Conservation (phyloP, 2,797 vertebrate species). For the Lagocephalus sceleratus region DNA sequence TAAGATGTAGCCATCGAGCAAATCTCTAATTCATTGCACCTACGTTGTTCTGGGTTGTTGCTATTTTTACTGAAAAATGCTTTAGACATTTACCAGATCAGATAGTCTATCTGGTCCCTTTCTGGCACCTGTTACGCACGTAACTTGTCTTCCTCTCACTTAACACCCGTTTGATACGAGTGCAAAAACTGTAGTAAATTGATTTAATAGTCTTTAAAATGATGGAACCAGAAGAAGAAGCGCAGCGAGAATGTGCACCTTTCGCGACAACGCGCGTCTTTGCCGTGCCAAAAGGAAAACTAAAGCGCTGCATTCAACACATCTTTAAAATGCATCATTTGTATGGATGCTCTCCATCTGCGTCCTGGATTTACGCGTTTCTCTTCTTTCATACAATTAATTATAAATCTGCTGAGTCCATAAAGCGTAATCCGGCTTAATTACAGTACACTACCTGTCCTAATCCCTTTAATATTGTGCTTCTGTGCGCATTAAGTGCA, state of each 20-base stretch:
- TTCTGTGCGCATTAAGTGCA: conserved; percentile 23
- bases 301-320: too few relatives aligned
- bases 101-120: not conserved
- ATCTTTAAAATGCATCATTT: not conserved
- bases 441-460: conserved; percentile 34
- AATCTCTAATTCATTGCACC: conserved; percentile 10
- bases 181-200: too few relatives aligned
- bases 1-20: conserved; percentile 22
- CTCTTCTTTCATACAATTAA: conserved; percentile 15
- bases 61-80: conserved; percentile 1
- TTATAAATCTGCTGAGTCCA: conserved; percentile 18
- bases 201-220: too few relatives aligned
- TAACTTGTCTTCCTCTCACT: not conserved
- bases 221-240: too few relatives aligned
- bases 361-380: not conserved
- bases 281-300: too few relatives aligned
- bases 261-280: too few relatives aligned
- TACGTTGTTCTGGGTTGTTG: conserved; percentile 10
- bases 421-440: conserved; percentile 46
- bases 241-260: too few relatives aligned
- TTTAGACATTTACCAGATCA: conserved; percentile 1
- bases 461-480: conserved; percentile 43
- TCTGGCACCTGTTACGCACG: conserved; percentile 36
- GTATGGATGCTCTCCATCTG: not conserved
- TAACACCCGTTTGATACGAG: too few relatives aligned